phyloP scores from a whole-genome alignment of 1,140 invertebrate species.

The Listronotus oregonensis region DNA sequence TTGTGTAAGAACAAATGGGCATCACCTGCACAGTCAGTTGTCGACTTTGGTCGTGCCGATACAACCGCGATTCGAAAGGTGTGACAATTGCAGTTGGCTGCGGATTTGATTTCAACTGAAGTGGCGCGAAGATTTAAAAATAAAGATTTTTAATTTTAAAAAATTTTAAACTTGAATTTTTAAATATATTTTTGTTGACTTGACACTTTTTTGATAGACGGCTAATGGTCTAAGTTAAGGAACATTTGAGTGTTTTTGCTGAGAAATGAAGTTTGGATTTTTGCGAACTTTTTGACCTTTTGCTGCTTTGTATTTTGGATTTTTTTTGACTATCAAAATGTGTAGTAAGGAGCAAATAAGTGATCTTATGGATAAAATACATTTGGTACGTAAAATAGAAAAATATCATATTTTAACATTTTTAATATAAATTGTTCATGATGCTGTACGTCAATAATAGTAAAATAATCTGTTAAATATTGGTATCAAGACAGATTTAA shows the following conservation, averaged over 20 bases:
- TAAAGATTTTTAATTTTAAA: conserved; percentile 3
- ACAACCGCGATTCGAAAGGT: conserved; percentile 11
- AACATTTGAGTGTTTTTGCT: not conserved
- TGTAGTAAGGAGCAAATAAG: conserved; percentile 53
- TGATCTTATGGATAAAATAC: conserved; percentile 55
- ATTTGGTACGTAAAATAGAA: conserved; percentile 46
- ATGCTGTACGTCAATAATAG: too few species aligned
- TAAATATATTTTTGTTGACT: not conserved
- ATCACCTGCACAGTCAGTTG: conserved; percentile 30
- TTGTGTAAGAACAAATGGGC: conserved; percentile 24
- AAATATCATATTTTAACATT: too few species aligned
- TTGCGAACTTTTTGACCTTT: conserved; percentile 8
- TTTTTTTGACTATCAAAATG: conserved; percentile 42
- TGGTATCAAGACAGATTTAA: too few species aligned
- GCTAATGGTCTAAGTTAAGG: not conserved
- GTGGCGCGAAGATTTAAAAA: conserved; percentile 15
- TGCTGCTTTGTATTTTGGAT: conserved; percentile 2
- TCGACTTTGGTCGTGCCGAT: conserved; percentile 20
- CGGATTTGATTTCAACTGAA: not conserved
- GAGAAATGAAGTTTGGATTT: conserved; percentile 32
- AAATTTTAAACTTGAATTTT: too few species aligned
- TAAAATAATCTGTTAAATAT: too few species aligned
- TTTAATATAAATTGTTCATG: too few species aligned
- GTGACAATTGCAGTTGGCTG: not conserved
- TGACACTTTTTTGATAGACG: not conserved